These are phyloP conservation scores for Characodon lateralis DNA, from an alignment of 2,797 vertebrate genomes.

Conservation along the genomic window DNA sequence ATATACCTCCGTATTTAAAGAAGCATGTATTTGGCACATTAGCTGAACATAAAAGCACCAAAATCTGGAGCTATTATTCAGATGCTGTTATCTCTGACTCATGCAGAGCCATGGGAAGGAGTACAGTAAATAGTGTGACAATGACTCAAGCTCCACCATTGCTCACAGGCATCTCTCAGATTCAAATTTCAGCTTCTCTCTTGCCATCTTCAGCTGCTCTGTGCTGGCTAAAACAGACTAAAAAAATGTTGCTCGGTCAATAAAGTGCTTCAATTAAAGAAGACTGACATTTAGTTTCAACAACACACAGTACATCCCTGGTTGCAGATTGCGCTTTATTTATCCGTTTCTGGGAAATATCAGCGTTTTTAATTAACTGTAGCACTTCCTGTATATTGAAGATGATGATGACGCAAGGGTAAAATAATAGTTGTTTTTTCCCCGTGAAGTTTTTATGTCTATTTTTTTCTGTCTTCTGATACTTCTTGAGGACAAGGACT, in stretches of 20 bases:
- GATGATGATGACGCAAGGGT: not conserved
- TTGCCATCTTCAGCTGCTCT: constrained; percentile 52
- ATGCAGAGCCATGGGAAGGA: constrained; percentile 64
- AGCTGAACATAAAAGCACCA: constrained; percentile 48
- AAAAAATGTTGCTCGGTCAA: constrained; percentile 16
- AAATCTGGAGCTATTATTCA: constrained; percentile 58
- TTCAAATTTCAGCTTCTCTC: constrained; percentile 66
- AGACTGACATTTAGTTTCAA: constrained; percentile 43
- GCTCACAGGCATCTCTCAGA: constrained; percentile 72
- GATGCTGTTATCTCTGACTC: constrained; percentile 71
- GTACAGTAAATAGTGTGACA: constrained; percentile 76
- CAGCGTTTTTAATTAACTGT: not conserved
- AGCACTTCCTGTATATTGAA: not conserved
- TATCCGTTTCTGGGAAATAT: constrained; percentile 31
- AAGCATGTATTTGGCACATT: constrained; percentile 41
- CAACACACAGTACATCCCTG: constrained; percentile 14
- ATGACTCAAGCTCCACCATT: constrained; percentile 75
- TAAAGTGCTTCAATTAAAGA: constrained; percentile 40
- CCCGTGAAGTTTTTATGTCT: constrained; percentile 21
- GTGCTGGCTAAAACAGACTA: constrained; percentile 53
- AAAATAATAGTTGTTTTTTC: not conserved
- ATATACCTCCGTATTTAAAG: constrained; percentile 16
- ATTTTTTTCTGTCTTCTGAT: constrained; percentile 39
- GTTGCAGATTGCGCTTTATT: constrained; percentile 8
- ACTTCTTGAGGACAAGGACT: constrained; percentile 46